phyloP scores from a whole-genome alignment of 2,888 invertebrate genomes.

The Poecilus cupreus region DNA sequence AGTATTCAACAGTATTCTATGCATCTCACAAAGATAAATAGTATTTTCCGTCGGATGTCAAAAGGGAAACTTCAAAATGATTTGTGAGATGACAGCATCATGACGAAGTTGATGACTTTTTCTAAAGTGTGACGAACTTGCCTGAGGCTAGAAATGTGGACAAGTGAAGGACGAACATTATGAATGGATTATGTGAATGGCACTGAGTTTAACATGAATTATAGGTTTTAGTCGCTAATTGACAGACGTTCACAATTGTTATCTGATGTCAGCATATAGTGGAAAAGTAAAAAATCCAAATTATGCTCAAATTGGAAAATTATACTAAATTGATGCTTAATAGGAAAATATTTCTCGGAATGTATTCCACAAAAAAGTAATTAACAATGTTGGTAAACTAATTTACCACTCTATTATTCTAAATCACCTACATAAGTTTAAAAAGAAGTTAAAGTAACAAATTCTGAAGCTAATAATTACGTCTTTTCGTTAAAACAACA shows the following conservation, averaged over 20 bases:
- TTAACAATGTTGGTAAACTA: no score
- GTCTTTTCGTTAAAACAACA: no score
- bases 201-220: neutral
- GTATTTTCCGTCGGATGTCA: neutral
- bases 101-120: constrained; percentile 22
- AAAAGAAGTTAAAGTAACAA: no score
- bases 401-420: no score
- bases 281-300: neutral
- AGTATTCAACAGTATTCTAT: constrained; percentile 8
- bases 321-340: constrained; percentile 9
- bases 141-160: neutral
- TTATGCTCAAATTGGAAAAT: constrained; percentile 27
- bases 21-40: constrained; percentile 4
- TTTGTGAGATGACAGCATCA: constrained; percentile 6
- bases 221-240: constrained; percentile 8
- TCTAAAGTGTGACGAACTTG: constrained; percentile 3
- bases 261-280: neutral
- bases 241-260: neutral
- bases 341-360: neutral
- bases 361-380: neutral
- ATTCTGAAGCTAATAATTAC: no score
- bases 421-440: no score
- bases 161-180: constrained; percentile 6
- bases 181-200: constrained; percentile 29
- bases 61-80: constrained; percentile 27